Evolutionary conservation across 2,888 invertebrate species (phyloP), one percentile per base, ranked within the genome.

Genomic region (Drosophila dives): DNA sequence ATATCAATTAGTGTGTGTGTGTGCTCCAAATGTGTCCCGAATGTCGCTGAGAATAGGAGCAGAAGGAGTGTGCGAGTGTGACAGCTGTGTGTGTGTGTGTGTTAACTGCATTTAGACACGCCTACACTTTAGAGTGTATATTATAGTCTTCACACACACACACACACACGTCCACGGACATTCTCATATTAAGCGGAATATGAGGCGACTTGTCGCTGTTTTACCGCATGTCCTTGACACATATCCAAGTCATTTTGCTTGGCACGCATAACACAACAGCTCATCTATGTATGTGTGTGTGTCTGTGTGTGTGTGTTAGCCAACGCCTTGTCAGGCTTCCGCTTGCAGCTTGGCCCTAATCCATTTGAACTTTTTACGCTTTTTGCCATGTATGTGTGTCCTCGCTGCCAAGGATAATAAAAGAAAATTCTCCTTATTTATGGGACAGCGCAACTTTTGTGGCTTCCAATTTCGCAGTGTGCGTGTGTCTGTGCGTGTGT

Each of bases 241-340:
- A 87, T 89, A 81, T 86, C 70, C 67, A 55, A 40, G 64, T 70
- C 68, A 77, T 63, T 74, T 75, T 61, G 76, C 83, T 86, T 77
- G 75, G 81, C 90, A 89, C 90, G 81, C 86, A 86, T 69, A 78
- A 67, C 78, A 64, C 68, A 56, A 40, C 8, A 65, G 55, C 59
- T 58, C 23, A 36, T 40, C n/a, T 63, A 23, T 71, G 8, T 50
- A 40, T 61, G 36, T 36, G 23, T 56, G 53, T 58, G 33, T 45
- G 34, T 65, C 34, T 49, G 65, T 60, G 50, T 64, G 53, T 64
- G 42, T 77, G 70, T 70, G 53, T 55, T 51, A 56, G 81, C 58
- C 81, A 89, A 83, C 84, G 84, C 89, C 89, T 89, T 89, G 88
- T 72, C 66, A 64, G 88, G 90, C 83, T 89, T 87, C 77, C 63